Evolutionary conservation across 2,113 vertebrate species (phyloP).

Genomic region (Rallus limicola): DNA sequence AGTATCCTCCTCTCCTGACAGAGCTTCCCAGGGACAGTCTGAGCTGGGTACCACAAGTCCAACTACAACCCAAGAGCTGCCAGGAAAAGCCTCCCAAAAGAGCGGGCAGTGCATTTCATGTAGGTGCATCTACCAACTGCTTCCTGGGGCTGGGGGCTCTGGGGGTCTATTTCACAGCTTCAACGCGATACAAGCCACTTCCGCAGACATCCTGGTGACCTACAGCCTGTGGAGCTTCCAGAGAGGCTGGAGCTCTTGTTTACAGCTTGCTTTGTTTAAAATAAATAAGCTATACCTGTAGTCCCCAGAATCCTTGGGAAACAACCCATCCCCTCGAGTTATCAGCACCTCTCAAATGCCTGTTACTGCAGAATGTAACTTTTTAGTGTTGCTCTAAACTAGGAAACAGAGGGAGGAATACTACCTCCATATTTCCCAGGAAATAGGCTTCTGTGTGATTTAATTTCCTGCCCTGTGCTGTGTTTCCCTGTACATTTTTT

Average conservation of each 20-base stretch:
- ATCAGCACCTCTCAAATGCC: neutral
- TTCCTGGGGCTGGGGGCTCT: neutral
- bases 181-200: neutral
- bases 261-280: neutral
- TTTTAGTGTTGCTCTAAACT: neutral
- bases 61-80: neutral
- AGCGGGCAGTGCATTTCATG: neutral
- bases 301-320: neutral
- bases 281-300: neutral
- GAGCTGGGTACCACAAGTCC: neutral
- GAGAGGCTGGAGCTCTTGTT: neutral
- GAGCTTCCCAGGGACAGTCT: neutral
- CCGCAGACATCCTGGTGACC: too few species aligned
- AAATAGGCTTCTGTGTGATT: neutral
- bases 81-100: neutral
- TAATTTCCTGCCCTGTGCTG: neutral
- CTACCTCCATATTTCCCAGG: neutral
- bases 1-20: neutral
- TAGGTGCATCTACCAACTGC: accelerated
- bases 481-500: neutral
- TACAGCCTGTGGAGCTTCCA: neutral
- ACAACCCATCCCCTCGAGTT: neutral
- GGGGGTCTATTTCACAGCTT: neutral
- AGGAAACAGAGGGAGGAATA: neutral
- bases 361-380: neutral